Evolutionary conservation across 30 jellyfish, hydroid and myxozoan species (phyloP).

Genomic region (Aurelia aurita complex sp. Pacific): DNA sequence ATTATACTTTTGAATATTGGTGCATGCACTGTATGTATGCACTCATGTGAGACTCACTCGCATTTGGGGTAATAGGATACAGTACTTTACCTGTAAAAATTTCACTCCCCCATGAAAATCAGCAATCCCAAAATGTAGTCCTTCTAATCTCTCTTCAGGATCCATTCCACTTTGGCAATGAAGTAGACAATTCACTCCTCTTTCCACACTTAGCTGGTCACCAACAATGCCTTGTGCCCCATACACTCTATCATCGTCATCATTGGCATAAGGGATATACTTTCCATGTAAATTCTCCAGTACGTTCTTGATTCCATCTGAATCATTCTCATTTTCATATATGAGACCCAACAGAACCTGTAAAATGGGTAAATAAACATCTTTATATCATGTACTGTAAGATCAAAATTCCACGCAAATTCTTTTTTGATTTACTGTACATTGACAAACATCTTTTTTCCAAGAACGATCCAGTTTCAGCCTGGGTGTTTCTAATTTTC

Average conservation of each 20-base stretch:
- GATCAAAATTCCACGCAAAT: slow-evolving; percentile 17
- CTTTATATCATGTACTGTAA: neutral
- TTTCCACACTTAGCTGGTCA: slow-evolving; percentile 45
- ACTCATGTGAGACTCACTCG: too few relatives aligned
- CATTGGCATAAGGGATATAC: slow-evolving; percentile 12
- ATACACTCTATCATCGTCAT: slow-evolving; percentile 10
- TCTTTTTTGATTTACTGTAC: too few relatives aligned
- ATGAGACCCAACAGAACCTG: slow-evolving; percentile 33
- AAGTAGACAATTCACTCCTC: slow-evolving; percentile 42
- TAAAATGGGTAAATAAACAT: slow-evolving; percentile 12
- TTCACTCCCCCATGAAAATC: slow-evolving; percentile 32
- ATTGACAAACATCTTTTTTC: too few relatives aligned
- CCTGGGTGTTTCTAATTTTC: too few relatives aligned
- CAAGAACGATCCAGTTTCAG: too few relatives aligned
- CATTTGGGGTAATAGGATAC: too few relatives aligned
- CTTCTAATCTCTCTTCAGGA: slow-evolving; percentile 25
- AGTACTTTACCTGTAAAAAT: slow-evolving; percentile 22
- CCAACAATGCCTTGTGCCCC: slow-evolving; percentile 21
- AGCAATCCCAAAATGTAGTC: slow-evolving; percentile 21
- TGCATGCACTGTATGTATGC: too few relatives aligned
- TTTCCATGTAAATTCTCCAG: slow-evolving; percentile 33
- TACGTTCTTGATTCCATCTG: slow-evolving; percentile 1
- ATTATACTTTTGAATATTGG: too few relatives aligned
- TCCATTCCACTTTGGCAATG: slow-evolving; percentile 7
- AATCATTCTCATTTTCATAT: slow-evolving; percentile 15